These are phyloP conservation scores for Dufourea novaeangliae DNA, from an alignment of 1,140 invertebrate genomes.

Conservation along the genomic window DNA sequence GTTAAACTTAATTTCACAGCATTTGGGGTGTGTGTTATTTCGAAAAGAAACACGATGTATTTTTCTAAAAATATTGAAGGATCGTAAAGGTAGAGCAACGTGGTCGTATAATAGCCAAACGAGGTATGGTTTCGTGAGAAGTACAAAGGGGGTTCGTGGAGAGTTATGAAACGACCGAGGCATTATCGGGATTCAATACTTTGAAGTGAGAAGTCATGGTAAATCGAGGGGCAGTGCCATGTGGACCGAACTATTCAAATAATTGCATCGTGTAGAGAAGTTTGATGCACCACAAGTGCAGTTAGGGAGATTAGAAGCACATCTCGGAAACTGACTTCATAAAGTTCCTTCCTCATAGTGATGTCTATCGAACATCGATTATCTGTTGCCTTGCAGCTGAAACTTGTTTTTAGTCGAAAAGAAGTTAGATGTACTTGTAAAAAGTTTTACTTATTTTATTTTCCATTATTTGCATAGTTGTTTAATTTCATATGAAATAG, in stretches of 20 bases:
- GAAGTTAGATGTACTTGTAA: no score
- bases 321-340: slow-evolving; percentile 8
- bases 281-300: slow-evolving; percentile 23
- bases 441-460: no score
- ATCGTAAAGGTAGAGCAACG: no score
- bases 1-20: no score
- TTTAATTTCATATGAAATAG: no score
- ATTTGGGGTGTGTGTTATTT: no score
- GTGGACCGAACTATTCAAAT: slow-evolving; percentile 18
- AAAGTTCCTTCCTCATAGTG: slow-evolving; percentile 8
- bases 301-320: slow-evolving; percentile 25
- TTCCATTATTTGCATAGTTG: no score
- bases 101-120: neutral
- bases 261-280: slow-evolving; percentile 20
- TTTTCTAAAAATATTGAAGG: no score
- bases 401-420: no score
- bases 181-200: neutral
- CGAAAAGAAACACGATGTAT: no score
- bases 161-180: neutral
- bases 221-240: neutral
- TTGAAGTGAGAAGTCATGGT: slow-evolving; percentile 7
- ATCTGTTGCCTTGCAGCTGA: no score
- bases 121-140: neutral
- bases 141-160: neutral
- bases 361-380: neutral